Percentiles rank a stretch among this genome's conserved stretches.
Conservation (phyloP, 1,140 invertebrate genomes). For the Papilio polyxenes region DNA sequence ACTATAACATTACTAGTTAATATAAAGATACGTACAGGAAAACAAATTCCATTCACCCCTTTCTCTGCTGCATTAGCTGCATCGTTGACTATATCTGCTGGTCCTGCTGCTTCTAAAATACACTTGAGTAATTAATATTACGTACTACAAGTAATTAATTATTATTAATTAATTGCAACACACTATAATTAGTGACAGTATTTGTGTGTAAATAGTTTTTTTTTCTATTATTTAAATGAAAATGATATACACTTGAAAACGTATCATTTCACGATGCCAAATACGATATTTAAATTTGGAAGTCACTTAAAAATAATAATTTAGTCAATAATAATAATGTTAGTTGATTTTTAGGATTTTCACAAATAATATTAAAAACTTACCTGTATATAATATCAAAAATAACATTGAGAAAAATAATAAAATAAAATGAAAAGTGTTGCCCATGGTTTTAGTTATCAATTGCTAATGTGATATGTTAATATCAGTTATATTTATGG, state of each 20-base stretch:
- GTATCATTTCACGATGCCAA: no score
- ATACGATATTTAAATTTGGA: no score
- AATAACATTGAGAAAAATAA: background rate
- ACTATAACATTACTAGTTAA: background rate
- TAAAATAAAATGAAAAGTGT: background rate
- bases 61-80: background rate
- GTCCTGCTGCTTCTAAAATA: background rate
- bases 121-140: background rate
- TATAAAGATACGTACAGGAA: background rate
- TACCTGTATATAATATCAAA: background rate
- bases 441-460: background rate
- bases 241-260: no score
- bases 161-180: background rate
- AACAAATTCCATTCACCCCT: background rate
- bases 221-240: no score
- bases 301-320: no score
- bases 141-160: background rate
- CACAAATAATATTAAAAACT: background rate
- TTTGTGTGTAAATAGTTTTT: no score
- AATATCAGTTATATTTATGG: background rate
- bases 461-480: background rate
- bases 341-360: background rate
- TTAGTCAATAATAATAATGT: background rate
- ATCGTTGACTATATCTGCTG: background rate
- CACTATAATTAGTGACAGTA: no score